Percentiles rank a stretch among this genome's conserved stretches.
These are phyloP conservation scores for Lophius americanus DNA, from an alignment of 2,797 vertebrate genomes.

Conservation along the genomic window DNA sequence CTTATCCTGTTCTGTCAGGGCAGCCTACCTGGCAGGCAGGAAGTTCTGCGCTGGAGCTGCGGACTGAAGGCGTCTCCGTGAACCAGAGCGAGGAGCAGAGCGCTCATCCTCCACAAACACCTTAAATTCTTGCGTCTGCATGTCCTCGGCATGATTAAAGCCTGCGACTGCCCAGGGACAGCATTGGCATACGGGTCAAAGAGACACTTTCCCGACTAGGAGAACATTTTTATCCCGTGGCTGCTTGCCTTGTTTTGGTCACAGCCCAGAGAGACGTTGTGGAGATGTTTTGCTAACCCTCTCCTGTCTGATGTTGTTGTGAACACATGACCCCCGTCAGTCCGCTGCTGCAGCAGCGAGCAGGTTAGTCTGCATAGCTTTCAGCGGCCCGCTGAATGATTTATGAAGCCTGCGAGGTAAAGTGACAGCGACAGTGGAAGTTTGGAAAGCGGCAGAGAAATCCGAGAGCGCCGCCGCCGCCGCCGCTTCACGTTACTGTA, in stretches of 20 bases:
- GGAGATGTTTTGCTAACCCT: slow-evolving; percentile 7
- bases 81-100: slow-evolving; percentile 26
- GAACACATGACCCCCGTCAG: slow-evolving; percentile 17
- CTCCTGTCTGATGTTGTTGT: slow-evolving; percentile 4
- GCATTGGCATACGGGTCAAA: background rate
- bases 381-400: slow-evolving; percentile 77
- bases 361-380: slow-evolving; percentile 58
- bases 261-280: slow-evolving; percentile 12
- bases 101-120: slow-evolving; percentile 47
- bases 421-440: slow-evolving; percentile 67
- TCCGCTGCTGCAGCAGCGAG: slow-evolving; percentile 17
- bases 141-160: slow-evolving; percentile 40
- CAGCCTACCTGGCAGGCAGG: slow-evolving; percentile 78
- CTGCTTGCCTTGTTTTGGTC: slow-evolving; percentile 6
- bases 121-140: slow-evolving; percentile 12
- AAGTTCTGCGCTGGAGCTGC: slow-evolving; percentile 33
- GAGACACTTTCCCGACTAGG: background rate
- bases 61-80: slow-evolving; percentile 41
- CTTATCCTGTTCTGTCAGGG: background rate
- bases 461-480: slow-evolving; percentile 46
- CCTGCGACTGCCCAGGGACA: slow-evolving; percentile 4
- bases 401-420: slow-evolving; percentile 72
- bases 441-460: slow-evolving; percentile 31
- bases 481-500: slow-evolving; percentile 67
- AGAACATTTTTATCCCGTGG: slow-evolving; percentile 2